Conservation (phyloP, 2,797 vertebrate genomes). For the Sebastes nivosus region DNA sequence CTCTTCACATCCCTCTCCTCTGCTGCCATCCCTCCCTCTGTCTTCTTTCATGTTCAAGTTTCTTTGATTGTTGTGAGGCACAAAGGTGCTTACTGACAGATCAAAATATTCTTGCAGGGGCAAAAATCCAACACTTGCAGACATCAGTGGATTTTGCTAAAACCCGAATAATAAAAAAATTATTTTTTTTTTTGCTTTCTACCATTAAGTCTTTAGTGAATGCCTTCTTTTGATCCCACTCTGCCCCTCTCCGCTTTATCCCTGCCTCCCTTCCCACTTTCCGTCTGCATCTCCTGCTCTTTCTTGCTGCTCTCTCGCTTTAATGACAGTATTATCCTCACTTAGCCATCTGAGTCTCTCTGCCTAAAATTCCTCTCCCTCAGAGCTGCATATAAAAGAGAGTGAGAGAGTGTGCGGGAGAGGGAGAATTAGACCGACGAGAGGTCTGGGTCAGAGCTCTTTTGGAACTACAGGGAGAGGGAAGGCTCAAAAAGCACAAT, state of each 20-base stretch:
- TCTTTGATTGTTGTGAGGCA: slow-evolving; percentile 21
- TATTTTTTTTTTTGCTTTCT: not conserved
- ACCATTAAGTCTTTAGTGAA: slow-evolving; percentile 49
- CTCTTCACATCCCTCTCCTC: not conserved
- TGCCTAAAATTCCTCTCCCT: slow-evolving; percentile 52
- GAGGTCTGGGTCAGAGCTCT: slow-evolving; percentile 31
- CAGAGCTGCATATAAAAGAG: slow-evolving; percentile 29
- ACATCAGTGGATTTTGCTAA: slow-evolving; percentile 41
- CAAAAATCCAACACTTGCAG: slow-evolving; percentile 27
- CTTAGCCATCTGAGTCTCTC: slow-evolving; percentile 59
- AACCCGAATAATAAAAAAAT: slow-evolving; percentile 39
- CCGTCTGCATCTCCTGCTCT: slow-evolving; percentile 27
- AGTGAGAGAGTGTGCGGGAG: not conserved
- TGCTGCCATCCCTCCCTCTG: not conserved
- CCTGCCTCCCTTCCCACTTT: slow-evolving; percentile 38
- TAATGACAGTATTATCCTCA: slow-evolving; percentile 70
- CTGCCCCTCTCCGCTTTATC: slow-evolving; percentile 26
- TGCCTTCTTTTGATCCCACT: slow-evolving; percentile 41
- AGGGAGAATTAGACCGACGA: slow-evolving; percentile 10
- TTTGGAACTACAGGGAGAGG: slow-evolving; percentile 1
- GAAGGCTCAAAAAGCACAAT: slow-evolving; percentile 5
- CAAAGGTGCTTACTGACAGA: slow-evolving; percentile 22
- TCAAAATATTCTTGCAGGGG: slow-evolving; percentile 26
- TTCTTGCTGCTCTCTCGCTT: slow-evolving; percentile 45
- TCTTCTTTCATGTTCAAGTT: slow-evolving; percentile 9